These are phyloP conservation scores for Cyprinella venusta DNA, from an alignment of 2,797 vertebrate genomes.

Conservation along the genomic window DNA sequence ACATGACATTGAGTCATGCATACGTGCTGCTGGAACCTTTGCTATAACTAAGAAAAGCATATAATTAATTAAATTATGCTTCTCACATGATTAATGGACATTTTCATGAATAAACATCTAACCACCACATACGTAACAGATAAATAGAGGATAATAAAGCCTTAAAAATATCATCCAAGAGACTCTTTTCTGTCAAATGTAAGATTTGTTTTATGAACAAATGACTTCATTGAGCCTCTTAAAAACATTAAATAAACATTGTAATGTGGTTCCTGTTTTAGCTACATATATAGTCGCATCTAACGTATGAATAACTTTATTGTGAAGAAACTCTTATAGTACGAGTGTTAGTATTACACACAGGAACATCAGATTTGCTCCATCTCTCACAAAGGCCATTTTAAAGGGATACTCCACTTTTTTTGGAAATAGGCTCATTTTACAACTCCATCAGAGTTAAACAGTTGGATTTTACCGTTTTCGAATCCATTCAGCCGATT, in stretches of 20 bases:
- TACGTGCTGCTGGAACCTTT: slow-evolving; percentile 11
- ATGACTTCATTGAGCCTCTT: neutral
- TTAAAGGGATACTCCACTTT: too few relatives aligned
- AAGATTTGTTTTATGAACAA: neutral
- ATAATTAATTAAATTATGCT: neutral
- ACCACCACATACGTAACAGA: neutral
- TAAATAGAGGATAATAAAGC: too few relatives aligned
- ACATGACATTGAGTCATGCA: slow-evolving; percentile 52
- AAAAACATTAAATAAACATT: neutral
- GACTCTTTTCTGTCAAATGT: neutral
- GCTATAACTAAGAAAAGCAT: neutral
- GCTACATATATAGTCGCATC: neutral
- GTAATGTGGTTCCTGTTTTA: neutral
- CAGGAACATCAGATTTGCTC: slow-evolving; percentile 27
- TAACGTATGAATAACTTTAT: neutral
- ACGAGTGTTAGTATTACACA: slow-evolving; percentile 1
- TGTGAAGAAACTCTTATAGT: neutral
- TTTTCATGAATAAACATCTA: slow-evolving; percentile 6
- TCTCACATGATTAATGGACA: neutral
- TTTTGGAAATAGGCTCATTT: too few relatives aligned
- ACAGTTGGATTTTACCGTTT: too few relatives aligned
- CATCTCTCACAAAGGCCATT: slow-evolving; percentile 26
- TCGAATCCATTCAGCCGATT: too few relatives aligned
- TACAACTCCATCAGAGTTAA: too few relatives aligned
- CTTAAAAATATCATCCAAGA: neutral